A percentile compares a stretch with the other conserved stretches of the same genome.
phyloP scores from a whole-genome alignment of 2,888 invertebrate genomes.

The Hyalella azteca region DNA sequence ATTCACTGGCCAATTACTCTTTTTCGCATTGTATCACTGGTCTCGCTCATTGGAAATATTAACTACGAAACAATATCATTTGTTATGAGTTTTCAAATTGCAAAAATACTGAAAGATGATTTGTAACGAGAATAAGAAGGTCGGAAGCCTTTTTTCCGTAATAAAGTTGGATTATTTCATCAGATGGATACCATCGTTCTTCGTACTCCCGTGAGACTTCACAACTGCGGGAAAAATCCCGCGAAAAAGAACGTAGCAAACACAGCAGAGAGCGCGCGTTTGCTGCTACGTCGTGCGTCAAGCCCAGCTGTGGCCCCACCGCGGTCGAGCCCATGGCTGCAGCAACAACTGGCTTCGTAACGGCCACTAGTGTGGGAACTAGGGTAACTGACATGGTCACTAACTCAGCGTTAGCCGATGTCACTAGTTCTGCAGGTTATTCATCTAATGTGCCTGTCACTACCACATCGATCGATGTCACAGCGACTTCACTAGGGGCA shows the following conservation, averaged over 20 bases:
- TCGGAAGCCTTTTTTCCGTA: background rate
- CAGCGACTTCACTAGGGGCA: too few relatives aligned
- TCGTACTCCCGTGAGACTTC: slow-evolving; percentile 13
- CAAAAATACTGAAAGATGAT: too few relatives aligned
- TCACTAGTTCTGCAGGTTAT: background rate
- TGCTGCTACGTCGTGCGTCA: background rate
- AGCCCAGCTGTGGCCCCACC: background rate
- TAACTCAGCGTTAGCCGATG: background rate
- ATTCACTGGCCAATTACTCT: too few relatives aligned
- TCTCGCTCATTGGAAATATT: too few relatives aligned
- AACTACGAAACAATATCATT: too few relatives aligned
- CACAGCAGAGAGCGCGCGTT: background rate
- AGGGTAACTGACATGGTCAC: background rate
- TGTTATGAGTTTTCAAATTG: too few relatives aligned
- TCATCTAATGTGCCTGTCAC: background rate
- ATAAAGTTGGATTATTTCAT: background rate
- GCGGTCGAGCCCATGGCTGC: background rate
- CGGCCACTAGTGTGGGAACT: background rate
- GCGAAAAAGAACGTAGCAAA: background rate
- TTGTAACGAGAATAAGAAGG: background rate
- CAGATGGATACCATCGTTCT: background rate
- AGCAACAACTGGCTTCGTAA: background rate
- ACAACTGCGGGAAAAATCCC: slow-evolving; percentile 2
- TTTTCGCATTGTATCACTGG: too few relatives aligned
- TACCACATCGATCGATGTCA: too few relatives aligned